Conservation (phyloP, 2,888 invertebrate species). For the Psylliodes chrysocephalus region DNA sequence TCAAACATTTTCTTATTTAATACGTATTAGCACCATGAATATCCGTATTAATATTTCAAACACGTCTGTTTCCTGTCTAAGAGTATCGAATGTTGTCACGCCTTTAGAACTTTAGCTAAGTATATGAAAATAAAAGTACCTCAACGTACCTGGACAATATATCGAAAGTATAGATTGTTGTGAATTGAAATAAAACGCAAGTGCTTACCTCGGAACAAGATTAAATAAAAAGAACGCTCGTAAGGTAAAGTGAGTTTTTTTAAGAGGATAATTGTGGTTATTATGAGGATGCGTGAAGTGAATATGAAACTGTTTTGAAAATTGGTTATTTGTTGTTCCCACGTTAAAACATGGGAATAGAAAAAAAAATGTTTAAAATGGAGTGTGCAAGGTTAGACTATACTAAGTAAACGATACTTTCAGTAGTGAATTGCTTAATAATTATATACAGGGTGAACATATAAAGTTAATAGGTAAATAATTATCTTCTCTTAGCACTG, state of each 20-base stretch:
- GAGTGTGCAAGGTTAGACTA: background rate
- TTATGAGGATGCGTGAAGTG: conserved; percentile 2
- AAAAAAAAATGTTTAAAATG: background rate
- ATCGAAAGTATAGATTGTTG: background rate
- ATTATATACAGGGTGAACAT: too few relatives aligned
- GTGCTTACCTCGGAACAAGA: background rate
- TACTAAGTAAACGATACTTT: background rate
- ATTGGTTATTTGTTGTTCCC: conserved; percentile 6
- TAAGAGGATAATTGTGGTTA: background rate
- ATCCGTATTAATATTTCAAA: conserved; percentile 34
- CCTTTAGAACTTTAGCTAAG: conserved; percentile 21
- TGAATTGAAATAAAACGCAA: background rate
- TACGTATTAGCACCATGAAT: conserved; percentile 1
- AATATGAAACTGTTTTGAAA: background rate
- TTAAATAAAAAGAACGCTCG: background rate
- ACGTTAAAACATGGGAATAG: conserved; percentile 9
- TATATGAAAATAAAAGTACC: conserved; percentile 11
- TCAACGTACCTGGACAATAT: background rate
- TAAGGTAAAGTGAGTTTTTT: background rate
- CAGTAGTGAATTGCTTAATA: too few relatives aligned
- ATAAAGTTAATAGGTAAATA: too few relatives aligned
- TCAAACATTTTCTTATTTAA: background rate
- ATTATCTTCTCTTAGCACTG: too few relatives aligned
- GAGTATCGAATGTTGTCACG: conserved; percentile 38
- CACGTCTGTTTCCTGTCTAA: conserved; percentile 42